A percentile compares a stretch with the other conserved stretches of the same genome.
Conservation (phyloP, 2,888 invertebrate species). For the Drosophila dives region DNA sequence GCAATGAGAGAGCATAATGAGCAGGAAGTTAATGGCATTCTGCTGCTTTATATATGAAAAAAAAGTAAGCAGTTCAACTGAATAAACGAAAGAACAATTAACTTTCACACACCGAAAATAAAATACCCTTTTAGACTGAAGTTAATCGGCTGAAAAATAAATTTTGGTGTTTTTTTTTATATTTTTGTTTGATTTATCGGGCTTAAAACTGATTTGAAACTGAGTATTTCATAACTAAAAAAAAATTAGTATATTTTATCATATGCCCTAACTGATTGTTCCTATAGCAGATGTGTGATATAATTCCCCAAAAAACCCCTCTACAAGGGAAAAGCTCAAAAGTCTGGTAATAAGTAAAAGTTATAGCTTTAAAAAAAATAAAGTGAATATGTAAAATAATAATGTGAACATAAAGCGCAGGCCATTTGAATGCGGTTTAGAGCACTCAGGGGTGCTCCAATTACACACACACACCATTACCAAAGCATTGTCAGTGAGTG, state of each 20-base stretch:
- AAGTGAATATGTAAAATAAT: constrained; percentile 21
- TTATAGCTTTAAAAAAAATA: constrained; percentile 10
- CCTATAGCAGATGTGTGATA: not conserved
- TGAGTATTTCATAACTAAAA: not conserved
- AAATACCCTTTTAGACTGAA: not conserved
- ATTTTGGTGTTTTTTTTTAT: not conserved
- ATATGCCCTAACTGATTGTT: not conserved
- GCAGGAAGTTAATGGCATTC: constrained; percentile 70
- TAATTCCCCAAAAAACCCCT: not conserved
- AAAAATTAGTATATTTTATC: too few species aligned
- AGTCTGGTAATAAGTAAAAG: constrained; percentile 31
- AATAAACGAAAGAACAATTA: not conserved
- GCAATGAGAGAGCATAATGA: constrained; percentile 40
- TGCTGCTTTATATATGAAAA: constrained; percentile 18
- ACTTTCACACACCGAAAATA: not conserved
- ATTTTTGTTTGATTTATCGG: not conserved
- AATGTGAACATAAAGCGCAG: constrained; percentile 39
- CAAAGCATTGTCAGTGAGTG: constrained; percentile 20
- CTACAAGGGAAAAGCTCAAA: constrained; percentile 1
- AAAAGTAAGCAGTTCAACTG: not conserved
- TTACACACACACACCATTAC: constrained; percentile 25
- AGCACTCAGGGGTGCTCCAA: constrained; percentile 36
- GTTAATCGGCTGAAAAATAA: not conserved
- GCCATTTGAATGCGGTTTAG: constrained; percentile 45
- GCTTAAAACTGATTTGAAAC: not conserved